Evolutionary conservation across 2,113 vertebrate species (phyloP).

Genomic region (Xenopus laevis): DNA sequence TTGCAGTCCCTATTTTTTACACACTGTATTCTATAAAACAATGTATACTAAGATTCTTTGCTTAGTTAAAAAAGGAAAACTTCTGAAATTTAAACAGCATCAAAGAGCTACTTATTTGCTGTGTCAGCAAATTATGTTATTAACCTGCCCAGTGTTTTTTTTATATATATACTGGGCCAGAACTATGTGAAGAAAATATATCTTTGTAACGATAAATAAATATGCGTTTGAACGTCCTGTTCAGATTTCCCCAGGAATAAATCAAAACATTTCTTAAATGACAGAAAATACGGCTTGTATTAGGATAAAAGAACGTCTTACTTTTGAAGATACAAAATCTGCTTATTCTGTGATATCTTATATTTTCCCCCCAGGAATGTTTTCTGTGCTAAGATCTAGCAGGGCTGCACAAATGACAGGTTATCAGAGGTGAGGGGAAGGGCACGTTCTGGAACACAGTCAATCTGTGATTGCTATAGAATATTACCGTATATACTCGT

Average conservation of each 20-base stretch:
- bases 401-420: background rate
- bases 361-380: slow-evolving; percentile 24
- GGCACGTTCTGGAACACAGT: background rate
- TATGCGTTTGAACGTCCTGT: background rate
- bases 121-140: no score
- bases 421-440: background rate
- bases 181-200: background rate
- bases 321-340: slow-evolving; percentile 26
- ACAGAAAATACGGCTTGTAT: slow-evolving; percentile 27
- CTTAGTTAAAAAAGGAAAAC: no score
- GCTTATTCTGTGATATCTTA: slow-evolving; percentile 32
- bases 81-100: no score
- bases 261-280: slow-evolving; percentile 30
- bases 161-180: no score
- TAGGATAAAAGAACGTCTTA: slow-evolving; percentile 25
- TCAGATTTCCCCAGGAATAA: slow-evolving; percentile 7
- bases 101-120: no score
- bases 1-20: no score
- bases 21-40: no score
- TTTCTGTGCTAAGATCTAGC: slow-evolving; percentile 15
- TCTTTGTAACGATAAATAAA: background rate
- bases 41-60: no score
- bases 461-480: no score
- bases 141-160: no score
- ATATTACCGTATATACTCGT: no score